A percentile compares a stretch with the other conserved stretches of the same genome.
These are phyloP conservation scores for Gasteruption jaculator DNA, from an alignment of 2,888 invertebrate genomes.

Conservation along the genomic window DNA sequence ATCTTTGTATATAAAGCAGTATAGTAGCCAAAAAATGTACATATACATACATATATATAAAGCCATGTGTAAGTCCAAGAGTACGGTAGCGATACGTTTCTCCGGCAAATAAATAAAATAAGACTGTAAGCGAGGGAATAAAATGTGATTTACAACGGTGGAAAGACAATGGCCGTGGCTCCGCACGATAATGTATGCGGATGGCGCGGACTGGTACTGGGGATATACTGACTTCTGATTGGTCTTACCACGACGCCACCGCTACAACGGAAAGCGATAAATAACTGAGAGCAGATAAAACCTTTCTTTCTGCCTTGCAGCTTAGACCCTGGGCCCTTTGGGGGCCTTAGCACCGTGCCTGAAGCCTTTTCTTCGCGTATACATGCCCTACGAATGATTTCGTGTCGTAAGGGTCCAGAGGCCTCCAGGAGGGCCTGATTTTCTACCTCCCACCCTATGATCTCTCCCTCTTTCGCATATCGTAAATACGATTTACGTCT, in stretches of 20 bases:
- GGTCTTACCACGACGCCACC: slow-evolving; percentile 46
- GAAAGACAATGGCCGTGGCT: slow-evolving; percentile 51
- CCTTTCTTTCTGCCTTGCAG: slow-evolving; percentile 44
- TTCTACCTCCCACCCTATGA: slow-evolving; percentile 19
- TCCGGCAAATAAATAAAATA: slow-evolving; percentile 50
- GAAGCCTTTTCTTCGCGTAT: slow-evolving; percentile 2
- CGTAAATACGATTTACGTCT: too few species aligned
- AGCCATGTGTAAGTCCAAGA: slow-evolving; percentile 27
- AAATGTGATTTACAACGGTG: slow-evolving; percentile 51
- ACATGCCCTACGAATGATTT: slow-evolving; percentile 25
- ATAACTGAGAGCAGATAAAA: slow-evolving; percentile 50
- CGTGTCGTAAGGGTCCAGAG: slow-evolving; percentile 29
- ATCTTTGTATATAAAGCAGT: slow-evolving; percentile 28
- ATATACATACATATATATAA: slow-evolving; percentile 10
- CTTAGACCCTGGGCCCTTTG: slow-evolving; percentile 33
- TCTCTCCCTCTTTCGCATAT: slow-evolving; percentile 21
- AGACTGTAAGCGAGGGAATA: slow-evolving; percentile 51
- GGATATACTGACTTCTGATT: slow-evolving; percentile 50
- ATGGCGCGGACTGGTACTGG: slow-evolving; percentile 50
- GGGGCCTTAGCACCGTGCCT: slow-evolving; percentile 30
- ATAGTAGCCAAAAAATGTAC: slow-evolving; percentile 12
- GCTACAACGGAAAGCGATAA: slow-evolving; percentile 52
- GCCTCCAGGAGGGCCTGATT: too few species aligned
- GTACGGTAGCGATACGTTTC: slow-evolving; percentile 50
- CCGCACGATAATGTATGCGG: slow-evolving; percentile 50